Evolutionary conservation across 2,797 vertebrate species (phyloP).

Genomic region (Microchirus variegatus): DNA sequence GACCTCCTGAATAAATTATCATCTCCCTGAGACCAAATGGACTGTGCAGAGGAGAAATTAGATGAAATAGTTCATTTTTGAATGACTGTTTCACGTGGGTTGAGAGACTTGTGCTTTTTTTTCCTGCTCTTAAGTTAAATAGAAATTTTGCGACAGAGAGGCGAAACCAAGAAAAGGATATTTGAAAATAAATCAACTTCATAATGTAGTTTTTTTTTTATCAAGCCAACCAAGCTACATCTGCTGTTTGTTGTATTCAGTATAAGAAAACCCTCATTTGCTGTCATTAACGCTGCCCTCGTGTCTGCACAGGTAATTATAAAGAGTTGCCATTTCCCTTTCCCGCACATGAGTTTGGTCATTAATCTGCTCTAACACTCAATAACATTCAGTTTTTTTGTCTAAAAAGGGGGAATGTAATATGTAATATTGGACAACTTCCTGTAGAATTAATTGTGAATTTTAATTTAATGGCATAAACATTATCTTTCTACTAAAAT

Average conservation of each 20-base stretch:
- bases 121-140: conserved; percentile 8
- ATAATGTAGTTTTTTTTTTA: no score
- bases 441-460: conserved; percentile 11
- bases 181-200: background rate
- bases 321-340: background rate
- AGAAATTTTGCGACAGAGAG: background rate
- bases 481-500: no score
- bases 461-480: no score
- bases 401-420: no score
- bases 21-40: conserved; percentile 67
- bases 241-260: no score
- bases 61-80: conserved; percentile 29
- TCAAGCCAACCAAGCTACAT: no score
- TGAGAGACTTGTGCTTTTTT: background rate
- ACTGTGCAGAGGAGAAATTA: conserved; percentile 53
- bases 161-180: background rate
- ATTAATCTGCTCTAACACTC: background rate
- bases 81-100: conserved; percentile 13
- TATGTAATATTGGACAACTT: conserved; percentile 1
- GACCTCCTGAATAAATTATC: conserved; percentile 66
- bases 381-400: no score
- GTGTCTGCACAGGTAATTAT: background rate
- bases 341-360: background rate
- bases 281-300: background rate
- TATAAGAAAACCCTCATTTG: background rate